Evolutionary conservation across 2,113 vertebrate species (phyloP).

Genomic region (Callaeas wilsoni): DNA sequence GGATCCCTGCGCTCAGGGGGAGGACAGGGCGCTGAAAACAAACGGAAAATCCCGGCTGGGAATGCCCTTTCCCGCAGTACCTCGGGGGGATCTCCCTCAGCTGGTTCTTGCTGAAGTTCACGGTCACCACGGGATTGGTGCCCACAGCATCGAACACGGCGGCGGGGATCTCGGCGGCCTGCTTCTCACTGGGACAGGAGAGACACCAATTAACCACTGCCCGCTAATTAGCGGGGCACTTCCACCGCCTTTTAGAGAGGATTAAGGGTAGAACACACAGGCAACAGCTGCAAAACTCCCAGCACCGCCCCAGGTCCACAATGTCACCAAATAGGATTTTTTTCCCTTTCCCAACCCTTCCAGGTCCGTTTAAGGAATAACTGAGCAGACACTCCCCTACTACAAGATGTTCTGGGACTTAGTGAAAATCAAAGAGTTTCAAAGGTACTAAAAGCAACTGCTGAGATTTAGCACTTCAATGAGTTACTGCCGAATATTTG

Average conservation of each 20-base stretch:
- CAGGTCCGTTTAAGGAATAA: background rate
- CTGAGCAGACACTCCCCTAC: background rate
- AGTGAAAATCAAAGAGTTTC: background rate
- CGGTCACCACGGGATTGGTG: constrained; percentile 56
- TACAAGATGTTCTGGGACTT: background rate
- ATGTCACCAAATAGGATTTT: accelerated
- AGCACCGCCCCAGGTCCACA: background rate
- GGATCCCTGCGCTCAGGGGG: no score
- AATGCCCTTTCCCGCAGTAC: constrained; percentile 51
- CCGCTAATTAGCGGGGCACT: background rate
- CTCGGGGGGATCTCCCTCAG: constrained; percentile 81
- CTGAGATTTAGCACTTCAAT: background rate
- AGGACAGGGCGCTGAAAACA: no score
- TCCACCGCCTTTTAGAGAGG: background rate
- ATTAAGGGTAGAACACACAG: accelerated
- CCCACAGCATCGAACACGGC: constrained; percentile 81
- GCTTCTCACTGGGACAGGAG: constrained; percentile 79
- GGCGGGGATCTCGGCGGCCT: constrained; percentile 77
- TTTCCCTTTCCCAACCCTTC: background rate
- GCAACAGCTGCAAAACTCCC: background rate
- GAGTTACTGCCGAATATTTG: background rate
- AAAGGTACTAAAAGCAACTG: background rate
- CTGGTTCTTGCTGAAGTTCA: constrained; percentile 94
- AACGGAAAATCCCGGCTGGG: background rate
- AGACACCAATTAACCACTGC: background rate